phyloP scores from a whole-genome alignment of 2,888 invertebrate species.

The Pristionchus entomophagus region DNA sequence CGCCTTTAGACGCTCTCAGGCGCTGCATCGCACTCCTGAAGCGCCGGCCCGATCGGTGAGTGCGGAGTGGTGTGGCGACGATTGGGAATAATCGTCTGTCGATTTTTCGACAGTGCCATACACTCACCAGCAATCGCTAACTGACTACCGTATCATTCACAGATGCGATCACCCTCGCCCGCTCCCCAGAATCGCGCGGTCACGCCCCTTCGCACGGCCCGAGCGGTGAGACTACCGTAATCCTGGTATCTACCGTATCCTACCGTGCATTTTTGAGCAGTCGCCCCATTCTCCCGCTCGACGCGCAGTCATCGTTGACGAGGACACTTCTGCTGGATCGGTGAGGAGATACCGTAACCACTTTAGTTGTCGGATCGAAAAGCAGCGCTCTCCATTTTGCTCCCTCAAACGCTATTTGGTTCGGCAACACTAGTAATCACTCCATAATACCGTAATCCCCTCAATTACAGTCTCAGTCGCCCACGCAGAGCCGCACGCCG shows the following conservation, averaged over 20 bases:
- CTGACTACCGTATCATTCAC: too few relatives aligned
- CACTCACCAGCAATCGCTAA: too few relatives aligned
- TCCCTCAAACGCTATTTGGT: background rate
- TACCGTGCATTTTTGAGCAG: background rate
- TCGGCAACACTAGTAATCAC: background rate
- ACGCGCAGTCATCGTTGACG: background rate
- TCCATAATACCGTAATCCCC: background rate
- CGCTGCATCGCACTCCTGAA: too few relatives aligned
- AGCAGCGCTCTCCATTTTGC: background rate
- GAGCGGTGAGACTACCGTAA: background rate
- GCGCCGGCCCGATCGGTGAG: too few relatives aligned
- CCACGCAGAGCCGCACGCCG: slow-evolving; percentile 37
- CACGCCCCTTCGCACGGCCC: background rate
- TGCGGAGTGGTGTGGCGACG: too few relatives aligned
- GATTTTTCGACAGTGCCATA: too few relatives aligned
- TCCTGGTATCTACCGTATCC: background rate
- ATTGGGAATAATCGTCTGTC: too few relatives aligned
- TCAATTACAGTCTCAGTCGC: slow-evolving; percentile 19
- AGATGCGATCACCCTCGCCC: background rate
- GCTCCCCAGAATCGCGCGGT: background rate
- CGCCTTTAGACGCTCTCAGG: too few relatives aligned
- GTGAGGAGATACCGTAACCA: too few relatives aligned
- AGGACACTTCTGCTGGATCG: slow-evolving; percentile 38
- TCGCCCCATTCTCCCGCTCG: background rate
- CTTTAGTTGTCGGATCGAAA: background rate